Evolutionary conservation across 2,113 vertebrate species (phyloP), one percentile per base, ranked within the genome.

Genomic region (Ia io): DNA sequence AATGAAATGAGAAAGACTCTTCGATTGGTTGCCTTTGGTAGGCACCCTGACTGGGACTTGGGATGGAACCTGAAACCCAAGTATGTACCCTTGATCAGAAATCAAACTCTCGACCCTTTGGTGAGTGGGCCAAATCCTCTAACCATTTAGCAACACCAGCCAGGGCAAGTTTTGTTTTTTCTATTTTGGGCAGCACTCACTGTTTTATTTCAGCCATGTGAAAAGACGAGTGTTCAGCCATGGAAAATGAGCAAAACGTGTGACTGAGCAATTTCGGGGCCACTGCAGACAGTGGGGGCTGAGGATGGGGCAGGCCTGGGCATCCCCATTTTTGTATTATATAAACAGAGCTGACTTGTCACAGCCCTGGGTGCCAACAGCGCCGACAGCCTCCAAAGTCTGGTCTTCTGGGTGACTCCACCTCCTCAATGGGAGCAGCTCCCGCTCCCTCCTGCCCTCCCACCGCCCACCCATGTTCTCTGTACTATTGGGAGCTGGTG

Each of bases 341-440:
- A 22, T 13, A 28, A 65, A 42, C 71, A n/a, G 10, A 90, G 82
- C 9, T 3, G 71, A 56, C 44, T 61, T 40, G 61, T 77, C 40
- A 9, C 23, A 2, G 0, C 7, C 20, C 10, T 59, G 0, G 2
- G 28, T 61, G 56, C 73, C 67, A 4, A 44, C 1, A 12, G 37
- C 20, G 3, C 44, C 51, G 17, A 47, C 49, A 30, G 40, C 42
- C 61, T 49, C 87, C 11, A 0, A 37, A 56, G 18, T 47, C 71
- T 5, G 13, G 11, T 82, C 40, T 51, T 28, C 78, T 10, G 0
- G 11, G 10, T 37, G 44, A 23, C 61, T 37, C 23, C 6, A 14
- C 53, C 76, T 28, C 11, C 22, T 47, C 71, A 35, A 5, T 42
- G 25, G 84, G 20, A 40, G 7, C 10, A 13, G n/a, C 40, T 3